Percentiles rank a stretch among this genome's conserved stretches.
These are phyloP conservation scores for Ommatoiulus sabulosus DNA, from an alignment of 2,888 invertebrate species.

Conservation along the genomic window DNA sequence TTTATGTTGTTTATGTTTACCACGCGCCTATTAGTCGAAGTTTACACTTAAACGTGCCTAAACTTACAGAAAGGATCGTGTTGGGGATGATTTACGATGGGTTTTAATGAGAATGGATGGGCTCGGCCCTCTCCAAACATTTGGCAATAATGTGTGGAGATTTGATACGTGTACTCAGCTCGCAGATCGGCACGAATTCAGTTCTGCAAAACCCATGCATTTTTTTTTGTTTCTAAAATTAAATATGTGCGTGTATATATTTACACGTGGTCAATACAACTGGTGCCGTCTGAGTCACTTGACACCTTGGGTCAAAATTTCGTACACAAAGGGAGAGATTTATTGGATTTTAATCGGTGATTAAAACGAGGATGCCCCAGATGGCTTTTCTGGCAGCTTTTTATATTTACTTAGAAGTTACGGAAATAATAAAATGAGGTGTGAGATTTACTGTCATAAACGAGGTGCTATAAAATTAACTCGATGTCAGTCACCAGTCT, in stretches of 20 bases:
- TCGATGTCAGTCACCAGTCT: background rate
- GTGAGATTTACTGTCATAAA: background rate
- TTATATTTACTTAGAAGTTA: background rate
- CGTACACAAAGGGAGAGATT: background rate
- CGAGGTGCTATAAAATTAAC: too few species aligned
- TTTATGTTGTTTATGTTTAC: conserved; percentile 7
- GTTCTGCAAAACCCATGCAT: background rate
- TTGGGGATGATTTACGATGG: background rate
- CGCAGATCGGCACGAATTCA: background rate
- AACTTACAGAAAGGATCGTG: conserved; percentile 1
- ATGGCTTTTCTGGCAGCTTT: background rate
- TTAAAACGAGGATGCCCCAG: background rate
- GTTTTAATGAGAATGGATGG: background rate
- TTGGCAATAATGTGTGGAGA: background rate
- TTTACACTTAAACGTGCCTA: conserved; percentile 9
- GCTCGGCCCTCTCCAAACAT: background rate
- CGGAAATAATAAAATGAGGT: background rate
- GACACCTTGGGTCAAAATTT: background rate
- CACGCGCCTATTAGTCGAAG: background rate
- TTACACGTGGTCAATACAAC: background rate
- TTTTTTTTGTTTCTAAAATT: too few species aligned
- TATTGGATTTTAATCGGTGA: background rate
- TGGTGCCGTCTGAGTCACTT: conserved; percentile 17
- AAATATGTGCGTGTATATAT: background rate
- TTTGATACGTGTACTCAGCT: background rate